Base-by-base conservation (phyloP, 1,140 invertebrate genomes). In the Tetragnatha versicolor region DNA sequence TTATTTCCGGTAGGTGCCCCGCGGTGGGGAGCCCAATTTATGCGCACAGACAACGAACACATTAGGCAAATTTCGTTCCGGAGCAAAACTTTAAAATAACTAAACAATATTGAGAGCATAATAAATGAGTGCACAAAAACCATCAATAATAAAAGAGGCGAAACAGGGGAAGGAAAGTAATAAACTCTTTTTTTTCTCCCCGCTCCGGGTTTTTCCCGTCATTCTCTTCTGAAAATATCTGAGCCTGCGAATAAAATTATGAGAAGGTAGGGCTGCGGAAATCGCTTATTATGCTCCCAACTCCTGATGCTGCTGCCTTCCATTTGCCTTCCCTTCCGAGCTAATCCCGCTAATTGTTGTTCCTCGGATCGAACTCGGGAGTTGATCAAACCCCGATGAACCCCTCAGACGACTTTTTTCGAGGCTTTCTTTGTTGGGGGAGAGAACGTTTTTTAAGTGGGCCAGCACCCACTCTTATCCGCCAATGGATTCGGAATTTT, bases 51-150 rank as follows among this genome's bases (percentile, higher is more conserved):
- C 69, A 73, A 73, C 69, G 69, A 73, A 73, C 69, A 73, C 69
- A 73, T 73, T 73, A 73, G 69, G 69, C 69, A 73, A 73, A 73
- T 73, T 73, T 73, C 69, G 51, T 33, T 73, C 53, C 35, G 35
- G 25, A 25, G 61, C 14, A 73, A 73, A 73, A 73, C 69, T 73
- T 73, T 73, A 73, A 73, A 73, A 73, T 73, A 73, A 73, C 69
- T 73, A 73, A 73, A 73, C 69, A 73, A 73, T 73, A 73, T 73
- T 73, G 69, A n/a, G n/a, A 73, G 69, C 69, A 73, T 73, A 73
- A 73, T 73, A 73, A 73, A 73, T 73, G 69, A 73, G 53, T 45
- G 69, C 51, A 58, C 69, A 73, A 73, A 73, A 73, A 73, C 69
- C 69, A 73, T 73, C 69, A 73, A 73, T 73, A 73, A 73, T 73